Evolutionary conservation across 2,113 vertebrate genomes (phyloP), one percentile per base, ranked within the genome.

Genomic region (Phrynosoma platyrhinos): DNA sequence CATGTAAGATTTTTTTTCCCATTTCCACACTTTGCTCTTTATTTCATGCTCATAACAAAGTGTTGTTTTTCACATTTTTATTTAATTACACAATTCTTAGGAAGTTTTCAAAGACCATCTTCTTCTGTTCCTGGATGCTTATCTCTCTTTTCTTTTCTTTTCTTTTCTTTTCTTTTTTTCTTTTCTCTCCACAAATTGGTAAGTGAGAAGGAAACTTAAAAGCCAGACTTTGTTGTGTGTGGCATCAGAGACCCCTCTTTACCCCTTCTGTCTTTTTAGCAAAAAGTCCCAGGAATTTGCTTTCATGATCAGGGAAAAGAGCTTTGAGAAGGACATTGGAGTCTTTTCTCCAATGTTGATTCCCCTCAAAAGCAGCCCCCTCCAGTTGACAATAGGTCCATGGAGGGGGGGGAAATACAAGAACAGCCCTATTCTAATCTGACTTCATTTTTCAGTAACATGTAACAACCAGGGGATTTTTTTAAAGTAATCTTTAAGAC

Each of bases 401-500:
- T 12, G 9, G 21, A 20, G n/a, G 14, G 18, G 14, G 18, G 16
- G n/a, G 13, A 64, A 21, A 13, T 5, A 5, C 6, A 47, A 5
- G 32, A 0, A 58, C 10, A 10, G 55, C 6, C 10, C 5, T 58
- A 16, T 58, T 58, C 55, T 13, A 58, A 13, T 58, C 55, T 58
- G 9, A 16, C 55, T 12, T 58, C 10, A 58, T 16, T 16, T 58
- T 58, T 58, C 14, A 10, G 14, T 62, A 4, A 2, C 2, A 16
- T 16, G 14, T 62, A 62, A 62, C 58, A 62, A 62, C 58, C 1
- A 62, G 47, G 47, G 47, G 5, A 5, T 47, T 47, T 47, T 47
- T 47, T 47, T 5, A 7, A 7, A 62, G 58, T 71, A 83, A 85
- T 91, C 66, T 76, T 94, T 93, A 68, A 40, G 14, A 21, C 72